Percentiles rank a stretch among this genome's conserved stretches.
Conservation (phyloP, 2,113 vertebrate species). For the Amphiprion ocellaris region DNA sequence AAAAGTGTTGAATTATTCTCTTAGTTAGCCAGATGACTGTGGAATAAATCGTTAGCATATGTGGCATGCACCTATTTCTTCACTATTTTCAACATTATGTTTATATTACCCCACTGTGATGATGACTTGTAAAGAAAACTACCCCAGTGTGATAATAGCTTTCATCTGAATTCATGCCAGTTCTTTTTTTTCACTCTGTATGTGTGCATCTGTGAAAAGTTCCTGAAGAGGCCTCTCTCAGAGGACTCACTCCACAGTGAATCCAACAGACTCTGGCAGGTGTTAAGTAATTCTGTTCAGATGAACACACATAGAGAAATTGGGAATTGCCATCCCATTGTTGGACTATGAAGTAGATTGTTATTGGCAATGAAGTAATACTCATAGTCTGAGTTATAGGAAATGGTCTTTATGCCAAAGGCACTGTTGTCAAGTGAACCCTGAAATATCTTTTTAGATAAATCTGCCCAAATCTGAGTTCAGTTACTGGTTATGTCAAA, state of each 20-base stretch:
- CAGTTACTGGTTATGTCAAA: no score
- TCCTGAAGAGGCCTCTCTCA: conserved; percentile 1
- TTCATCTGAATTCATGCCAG: conserved; percentile 4
- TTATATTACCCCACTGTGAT: conserved; percentile 43
- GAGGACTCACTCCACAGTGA: background rate
- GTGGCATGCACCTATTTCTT: conserved; percentile 20
- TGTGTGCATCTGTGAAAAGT: background rate
- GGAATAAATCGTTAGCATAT: conserved; percentile 32
- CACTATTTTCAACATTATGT: conserved; percentile 11
- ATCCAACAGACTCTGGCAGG: conserved; percentile 3
- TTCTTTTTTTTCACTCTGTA: background rate
- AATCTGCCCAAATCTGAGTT: no score
- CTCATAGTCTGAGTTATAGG: background rate
- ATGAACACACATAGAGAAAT: conserved; percentile 9
- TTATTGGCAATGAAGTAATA: background rate
- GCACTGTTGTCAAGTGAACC: background rate
- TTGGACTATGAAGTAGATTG: conserved; percentile 21
- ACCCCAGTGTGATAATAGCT: conserved; percentile 29
- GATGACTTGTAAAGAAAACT: conserved; percentile 23
- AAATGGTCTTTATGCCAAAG: background rate
- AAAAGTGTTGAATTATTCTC: conserved; percentile 6
- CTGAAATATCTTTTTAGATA: background rate
- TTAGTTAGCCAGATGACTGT: conserved; percentile 1
- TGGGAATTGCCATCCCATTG: conserved; percentile 1
- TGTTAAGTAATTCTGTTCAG: conserved; percentile 33